Evolutionary conservation across 2,888 invertebrate species (phyloP).

Genomic region (Hyles lineata): DNA sequence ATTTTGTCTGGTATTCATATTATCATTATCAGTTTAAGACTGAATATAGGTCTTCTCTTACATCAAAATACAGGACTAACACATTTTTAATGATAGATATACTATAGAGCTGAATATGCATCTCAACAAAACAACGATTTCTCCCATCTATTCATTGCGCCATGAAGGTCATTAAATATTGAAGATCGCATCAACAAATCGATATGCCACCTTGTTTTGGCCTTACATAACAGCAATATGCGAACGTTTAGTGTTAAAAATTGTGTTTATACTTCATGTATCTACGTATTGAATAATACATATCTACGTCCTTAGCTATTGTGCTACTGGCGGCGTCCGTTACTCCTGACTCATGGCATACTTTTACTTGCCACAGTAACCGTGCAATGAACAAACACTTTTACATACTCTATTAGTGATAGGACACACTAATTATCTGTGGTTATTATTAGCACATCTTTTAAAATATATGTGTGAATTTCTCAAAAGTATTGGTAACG

Average conservation of each 20-base stretch:
- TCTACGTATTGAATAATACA: neutral
- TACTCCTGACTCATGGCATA: slow-evolving; percentile 19
- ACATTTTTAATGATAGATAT: too few species aligned
- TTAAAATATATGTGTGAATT: too few species aligned
- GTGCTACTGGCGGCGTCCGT: slow-evolving; percentile 1
- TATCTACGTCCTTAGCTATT: neutral
- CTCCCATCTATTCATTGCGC: neutral
- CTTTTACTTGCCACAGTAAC: slow-evolving; percentile 8
- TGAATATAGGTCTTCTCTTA: too few species aligned
- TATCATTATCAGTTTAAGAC: too few species aligned
- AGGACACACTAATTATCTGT: neutral
- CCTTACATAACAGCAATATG: neutral
- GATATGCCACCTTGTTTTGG: slow-evolving; percentile 2
- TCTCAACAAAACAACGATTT: too few species aligned
- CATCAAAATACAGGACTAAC: too few species aligned
- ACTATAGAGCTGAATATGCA: too few species aligned
- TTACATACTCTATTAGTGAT: neutral
- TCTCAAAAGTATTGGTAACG: too few species aligned
- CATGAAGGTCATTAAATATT: neutral
- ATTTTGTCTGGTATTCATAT: too few species aligned
- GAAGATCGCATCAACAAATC: slow-evolving; percentile 3
- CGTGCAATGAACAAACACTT: neutral
- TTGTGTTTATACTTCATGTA: neutral
- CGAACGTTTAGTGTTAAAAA: slow-evolving; percentile 1
- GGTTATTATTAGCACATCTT: neutral